Evolutionary conservation across 1,140 invertebrate genomes (phyloP).

Genomic region (Drosophila lacertosa): DNA sequence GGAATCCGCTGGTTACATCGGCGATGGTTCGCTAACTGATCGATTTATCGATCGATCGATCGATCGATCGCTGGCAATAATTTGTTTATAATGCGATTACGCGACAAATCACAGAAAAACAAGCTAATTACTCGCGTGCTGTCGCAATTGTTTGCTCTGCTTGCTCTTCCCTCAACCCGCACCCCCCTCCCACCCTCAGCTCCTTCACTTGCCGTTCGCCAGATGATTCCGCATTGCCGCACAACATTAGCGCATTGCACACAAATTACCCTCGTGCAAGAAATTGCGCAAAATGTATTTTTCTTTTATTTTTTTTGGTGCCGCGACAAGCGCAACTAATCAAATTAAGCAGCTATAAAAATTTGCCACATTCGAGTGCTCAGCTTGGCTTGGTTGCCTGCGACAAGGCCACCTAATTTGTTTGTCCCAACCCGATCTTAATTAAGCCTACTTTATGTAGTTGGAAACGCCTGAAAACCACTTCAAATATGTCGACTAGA

Average conservation of each 20-base stretch:
- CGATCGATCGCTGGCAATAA: slow-evolving; percentile 61
- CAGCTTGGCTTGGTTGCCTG: slow-evolving; percentile 19
- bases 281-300: slow-evolving; percentile 42
- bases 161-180: slow-evolving; percentile 3
- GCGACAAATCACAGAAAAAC: slow-evolving; percentile 56
- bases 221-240: slow-evolving; percentile 41
- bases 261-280: slow-evolving; percentile 33
- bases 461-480: too few species aligned
- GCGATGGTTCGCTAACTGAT: slow-evolving; percentile 47
- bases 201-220: background rate
- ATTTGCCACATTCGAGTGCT: slow-evolving; percentile 60
- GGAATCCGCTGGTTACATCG: slow-evolving; percentile 18
- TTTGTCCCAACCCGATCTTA: too few species aligned
- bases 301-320: background rate
- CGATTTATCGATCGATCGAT: slow-evolving; percentile 40
- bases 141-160: slow-evolving; percentile 67
- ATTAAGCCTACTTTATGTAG: too few species aligned
- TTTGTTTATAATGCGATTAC: slow-evolving; percentile 78
- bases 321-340: slow-evolving; percentile 52
- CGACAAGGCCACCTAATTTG: slow-evolving; percentile 10
- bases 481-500: too few species aligned
- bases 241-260: slow-evolving; percentile 21
- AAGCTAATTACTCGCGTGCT: slow-evolving; percentile 75
- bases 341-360: slow-evolving; percentile 62
- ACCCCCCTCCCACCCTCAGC: background rate